Evolutionary conservation across 2,113 vertebrate species (phyloP).

Genomic region (Ptilorrhoa leucosticta): DNA sequence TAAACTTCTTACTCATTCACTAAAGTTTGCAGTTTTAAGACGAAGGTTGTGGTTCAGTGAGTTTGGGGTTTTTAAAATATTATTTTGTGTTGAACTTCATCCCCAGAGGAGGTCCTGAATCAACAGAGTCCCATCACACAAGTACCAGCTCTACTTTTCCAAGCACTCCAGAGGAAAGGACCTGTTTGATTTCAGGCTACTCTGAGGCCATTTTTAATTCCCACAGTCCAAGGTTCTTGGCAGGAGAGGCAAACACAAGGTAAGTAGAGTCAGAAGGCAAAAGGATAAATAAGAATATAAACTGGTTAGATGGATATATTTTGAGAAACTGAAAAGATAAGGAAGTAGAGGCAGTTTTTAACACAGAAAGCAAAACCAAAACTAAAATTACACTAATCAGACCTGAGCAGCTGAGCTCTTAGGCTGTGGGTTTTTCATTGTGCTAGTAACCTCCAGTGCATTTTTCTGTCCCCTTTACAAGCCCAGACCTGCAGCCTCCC

Average conservation of each 20-base stretch:
- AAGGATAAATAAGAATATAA: neutral
- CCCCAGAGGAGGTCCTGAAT: neutral
- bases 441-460: neutral
- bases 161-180: neutral
- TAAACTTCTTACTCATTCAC: neutral
- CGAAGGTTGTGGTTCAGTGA: neutral
- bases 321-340: neutral
- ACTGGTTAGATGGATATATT: neutral
- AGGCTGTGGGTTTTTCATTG: neutral
- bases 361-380: neutral
- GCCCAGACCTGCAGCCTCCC: neutral
- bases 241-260: neutral
- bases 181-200: neutral
- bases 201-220: neutral
- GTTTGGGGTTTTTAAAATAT: neutral
- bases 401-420: neutral
- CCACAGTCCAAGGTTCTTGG: neutral
- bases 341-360: neutral
- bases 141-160: neutral
- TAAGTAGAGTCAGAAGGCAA: neutral
- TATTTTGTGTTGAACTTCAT: neutral
- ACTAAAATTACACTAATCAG: neutral
- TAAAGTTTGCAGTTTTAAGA: neutral
- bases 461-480: neutral
- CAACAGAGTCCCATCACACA: neutral